Conservation (phyloP, 2,797 vertebrate genomes). For the Buphagus erythrorhynchus region DNA sequence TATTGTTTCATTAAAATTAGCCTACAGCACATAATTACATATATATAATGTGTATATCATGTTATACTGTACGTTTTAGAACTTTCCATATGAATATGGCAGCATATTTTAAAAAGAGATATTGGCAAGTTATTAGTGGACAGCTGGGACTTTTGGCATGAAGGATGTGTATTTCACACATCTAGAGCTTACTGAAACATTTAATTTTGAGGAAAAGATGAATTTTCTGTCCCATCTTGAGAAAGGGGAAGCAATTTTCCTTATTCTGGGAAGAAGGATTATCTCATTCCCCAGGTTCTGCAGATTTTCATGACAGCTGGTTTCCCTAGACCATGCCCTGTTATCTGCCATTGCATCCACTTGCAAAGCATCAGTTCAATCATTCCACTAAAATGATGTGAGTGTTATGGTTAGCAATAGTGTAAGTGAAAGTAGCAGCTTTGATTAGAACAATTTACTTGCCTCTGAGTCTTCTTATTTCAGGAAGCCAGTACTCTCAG, state of each 20-base stretch:
- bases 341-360: not conserved
- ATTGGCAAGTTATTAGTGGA: slow-evolving; percentile 19
- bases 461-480: not conserved
- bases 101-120: not conserved
- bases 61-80: not conserved
- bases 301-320: not conserved
- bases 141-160: slow-evolving; percentile 34
- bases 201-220: not conserved
- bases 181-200: slow-evolving; percentile 10
- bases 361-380: not conserved
- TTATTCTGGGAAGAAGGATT: not conserved
- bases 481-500: not conserved
- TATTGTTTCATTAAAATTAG: not conserved
- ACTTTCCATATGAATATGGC: not conserved
- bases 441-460: not conserved
- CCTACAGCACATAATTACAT: not conserved
- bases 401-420: not conserved
- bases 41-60: not conserved
- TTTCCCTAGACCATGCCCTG: not conserved
- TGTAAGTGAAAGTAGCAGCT: not conserved
- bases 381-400: not conserved
- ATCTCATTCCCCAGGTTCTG: not conserved
- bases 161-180: slow-evolving; percentile 21
- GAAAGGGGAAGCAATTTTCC: not conserved
- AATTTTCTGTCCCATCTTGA: not conserved